Evolutionary conservation across 2,888 invertebrate species (phyloP).

Genomic region (Tenthredo scrophulariae): DNA sequence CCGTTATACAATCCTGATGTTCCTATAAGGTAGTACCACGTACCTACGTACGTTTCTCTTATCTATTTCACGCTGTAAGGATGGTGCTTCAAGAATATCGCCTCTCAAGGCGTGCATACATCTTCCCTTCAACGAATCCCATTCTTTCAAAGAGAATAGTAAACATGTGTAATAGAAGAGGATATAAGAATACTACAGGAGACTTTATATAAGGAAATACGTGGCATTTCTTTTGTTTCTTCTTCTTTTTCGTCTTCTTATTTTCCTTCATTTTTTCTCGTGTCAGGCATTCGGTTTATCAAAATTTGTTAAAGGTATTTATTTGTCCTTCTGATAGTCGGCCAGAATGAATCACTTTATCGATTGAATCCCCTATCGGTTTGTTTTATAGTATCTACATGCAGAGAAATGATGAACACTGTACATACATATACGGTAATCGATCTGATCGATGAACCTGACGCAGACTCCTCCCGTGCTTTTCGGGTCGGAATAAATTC

Average conservation of each 20-base stretch:
- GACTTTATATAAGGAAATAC: background rate
- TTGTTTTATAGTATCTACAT: background rate
- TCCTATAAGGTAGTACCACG: background rate
- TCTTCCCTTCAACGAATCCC: background rate
- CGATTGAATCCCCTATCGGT: background rate
- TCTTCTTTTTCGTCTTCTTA: too few species aligned
- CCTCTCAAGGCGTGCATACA: background rate
- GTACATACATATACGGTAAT: background rate
- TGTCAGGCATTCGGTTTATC: background rate
- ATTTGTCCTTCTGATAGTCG: background rate
- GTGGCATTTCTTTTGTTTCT: too few species aligned
- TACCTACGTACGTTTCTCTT: background rate
- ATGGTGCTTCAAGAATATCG: background rate
- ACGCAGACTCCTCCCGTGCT: background rate
- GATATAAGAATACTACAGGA: background rate
- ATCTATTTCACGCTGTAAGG: background rate
- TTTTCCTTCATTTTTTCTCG: too few species aligned
- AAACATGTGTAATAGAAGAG: background rate
- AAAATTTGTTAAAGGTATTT: background rate
- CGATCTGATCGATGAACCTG: slow-evolving; percentile 21
- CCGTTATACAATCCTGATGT: background rate
- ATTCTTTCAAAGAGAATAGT: background rate
- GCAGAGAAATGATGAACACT: background rate
- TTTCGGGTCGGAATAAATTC: slow-evolving; percentile 29
- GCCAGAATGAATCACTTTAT: background rate